Conservation (phyloP, 2,888 invertebrate genomes). For the Mimas tiliae region DNA sequence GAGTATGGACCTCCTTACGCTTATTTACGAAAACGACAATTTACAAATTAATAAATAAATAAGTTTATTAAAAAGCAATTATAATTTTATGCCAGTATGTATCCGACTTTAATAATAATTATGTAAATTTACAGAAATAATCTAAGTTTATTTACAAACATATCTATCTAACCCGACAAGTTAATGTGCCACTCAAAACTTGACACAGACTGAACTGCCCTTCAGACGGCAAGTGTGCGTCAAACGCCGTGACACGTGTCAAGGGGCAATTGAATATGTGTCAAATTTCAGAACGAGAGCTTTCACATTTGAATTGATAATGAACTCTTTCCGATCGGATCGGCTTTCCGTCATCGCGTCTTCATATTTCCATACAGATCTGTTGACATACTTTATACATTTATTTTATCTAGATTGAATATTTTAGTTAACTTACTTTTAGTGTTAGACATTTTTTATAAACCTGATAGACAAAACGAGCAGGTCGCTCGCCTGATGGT, state of each 20-base stretch:
- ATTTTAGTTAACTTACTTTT: neutral
- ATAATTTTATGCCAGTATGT: neutral
- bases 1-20: too few relatives aligned
- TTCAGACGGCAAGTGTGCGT: neutral
- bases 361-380: neutral
- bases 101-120: neutral
- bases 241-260: neutral
- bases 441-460: neutral
- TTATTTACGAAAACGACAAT: too few relatives aligned
- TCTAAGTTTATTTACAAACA: conserved; percentile 10
- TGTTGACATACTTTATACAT: neutral
- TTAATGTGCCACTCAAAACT: neutral
- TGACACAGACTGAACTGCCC: neutral
- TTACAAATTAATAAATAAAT: too few relatives aligned
- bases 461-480: too few relatives aligned
- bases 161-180: neutral
- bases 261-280: conserved; percentile 13
- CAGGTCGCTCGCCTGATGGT: too few relatives aligned
- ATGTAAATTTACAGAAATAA: neutral
- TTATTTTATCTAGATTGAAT: neutral
- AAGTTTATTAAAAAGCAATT: too few relatives aligned
- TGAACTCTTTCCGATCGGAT: conserved; percentile 17
- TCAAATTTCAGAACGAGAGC: conserved; percentile 8
- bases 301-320: conserved; percentile 19
- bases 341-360: neutral